phyloP scores from a whole-genome alignment of 2,888 invertebrate genomes.

The Smittia sp. region DNA sequence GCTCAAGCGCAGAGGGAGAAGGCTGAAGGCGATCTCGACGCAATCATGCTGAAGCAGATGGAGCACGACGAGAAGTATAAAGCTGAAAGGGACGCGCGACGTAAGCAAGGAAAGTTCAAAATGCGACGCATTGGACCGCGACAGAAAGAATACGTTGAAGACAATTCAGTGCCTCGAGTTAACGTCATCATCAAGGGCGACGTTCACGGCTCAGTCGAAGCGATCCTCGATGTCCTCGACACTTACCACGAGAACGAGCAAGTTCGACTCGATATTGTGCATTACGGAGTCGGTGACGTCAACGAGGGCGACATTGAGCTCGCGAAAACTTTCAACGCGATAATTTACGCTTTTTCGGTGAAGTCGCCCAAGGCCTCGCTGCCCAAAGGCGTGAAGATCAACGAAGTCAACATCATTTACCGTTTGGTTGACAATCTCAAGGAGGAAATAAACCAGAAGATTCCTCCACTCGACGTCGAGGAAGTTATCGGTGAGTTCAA shows the following conservation, averaged over 20 bases:
- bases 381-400: constrained; percentile 59
- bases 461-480: constrained; percentile 73
- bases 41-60: constrained; percentile 64
- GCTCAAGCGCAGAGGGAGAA: constrained; percentile 61
- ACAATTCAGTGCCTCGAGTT: constrained; percentile 58
- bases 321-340: constrained; percentile 71
- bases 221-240: constrained; percentile 84
- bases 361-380: constrained; percentile 54
- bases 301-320: constrained; percentile 80
- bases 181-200: constrained; percentile 76
- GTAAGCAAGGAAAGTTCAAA: constrained; percentile 61
- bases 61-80: constrained; percentile 65
- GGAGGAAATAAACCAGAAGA: constrained; percentile 66
- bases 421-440: constrained; percentile 86
- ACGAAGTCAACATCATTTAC: constrained; percentile 86
- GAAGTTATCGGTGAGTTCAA: constrained; percentile 65
- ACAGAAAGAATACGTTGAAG: constrained; percentile 56
- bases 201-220: constrained; percentile 95
- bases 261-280: constrained; percentile 80
- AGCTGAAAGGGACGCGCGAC: constrained; percentile 60
- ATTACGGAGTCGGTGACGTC: constrained; percentile 86
- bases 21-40: constrained; percentile 60
- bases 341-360: constrained; percentile 89
- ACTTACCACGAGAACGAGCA: constrained; percentile 72
- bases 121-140: constrained; percentile 60